These are phyloP conservation scores for Electrophaes corylata DNA, from an alignment of 2,888 invertebrate genomes.

Conservation along the genomic window DNA sequence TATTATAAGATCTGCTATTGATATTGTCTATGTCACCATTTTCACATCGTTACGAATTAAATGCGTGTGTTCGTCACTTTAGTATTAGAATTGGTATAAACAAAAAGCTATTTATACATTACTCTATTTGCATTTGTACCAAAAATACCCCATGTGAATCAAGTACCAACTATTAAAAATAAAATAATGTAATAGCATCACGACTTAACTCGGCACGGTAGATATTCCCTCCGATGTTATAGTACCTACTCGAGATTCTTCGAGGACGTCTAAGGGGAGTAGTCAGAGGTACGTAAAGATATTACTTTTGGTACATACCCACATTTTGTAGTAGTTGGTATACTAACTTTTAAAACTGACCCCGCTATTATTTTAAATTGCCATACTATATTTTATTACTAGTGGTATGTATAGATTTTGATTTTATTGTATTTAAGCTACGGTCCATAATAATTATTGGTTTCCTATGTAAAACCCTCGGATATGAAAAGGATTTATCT, in stretches of 20 bases:
- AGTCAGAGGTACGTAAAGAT: too few species aligned
- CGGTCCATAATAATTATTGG: constrained; percentile 11
- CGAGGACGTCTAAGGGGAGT: too few species aligned
- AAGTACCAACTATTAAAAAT: not conserved
- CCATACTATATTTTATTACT: constrained; percentile 14
- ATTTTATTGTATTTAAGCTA: not conserved
- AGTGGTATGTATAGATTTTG: not conserved
- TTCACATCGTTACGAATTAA: constrained; percentile 13
- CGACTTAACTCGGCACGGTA: too few species aligned
- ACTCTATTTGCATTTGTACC: not conserved
- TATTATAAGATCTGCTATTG: not conserved
- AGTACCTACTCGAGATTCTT: too few species aligned
- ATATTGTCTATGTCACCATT: not conserved
- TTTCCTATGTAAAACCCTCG: too few species aligned
- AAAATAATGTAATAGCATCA: not conserved
- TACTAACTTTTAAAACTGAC: not conserved
- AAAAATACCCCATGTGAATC: not conserved
- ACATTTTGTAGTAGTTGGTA: too few species aligned
- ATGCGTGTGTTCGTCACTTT: constrained; percentile 12
- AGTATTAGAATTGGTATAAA: not conserved
- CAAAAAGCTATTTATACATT: not conserved
- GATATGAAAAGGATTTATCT: not conserved
- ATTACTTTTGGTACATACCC: too few species aligned
- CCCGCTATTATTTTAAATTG: constrained; percentile 1
- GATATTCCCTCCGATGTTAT: too few species aligned